Evolutionary conservation across 2,888 invertebrate species (phyloP).

Genomic region (Parasteatoda lunata): DNA sequence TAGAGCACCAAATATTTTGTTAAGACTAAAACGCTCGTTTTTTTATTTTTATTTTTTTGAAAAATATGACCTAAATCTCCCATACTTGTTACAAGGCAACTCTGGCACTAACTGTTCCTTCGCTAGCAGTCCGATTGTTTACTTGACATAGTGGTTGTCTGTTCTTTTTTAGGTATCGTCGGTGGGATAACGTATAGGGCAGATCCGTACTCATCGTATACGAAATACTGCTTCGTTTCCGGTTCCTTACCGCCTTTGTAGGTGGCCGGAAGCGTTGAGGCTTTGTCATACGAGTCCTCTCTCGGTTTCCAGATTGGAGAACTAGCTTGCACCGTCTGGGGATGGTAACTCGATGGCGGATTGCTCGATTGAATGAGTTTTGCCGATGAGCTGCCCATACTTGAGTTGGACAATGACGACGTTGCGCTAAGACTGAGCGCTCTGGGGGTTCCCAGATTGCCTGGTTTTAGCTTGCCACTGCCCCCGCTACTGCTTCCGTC

Average conservation of each 20-base stretch:
- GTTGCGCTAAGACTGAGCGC: slow-evolving; percentile 94
- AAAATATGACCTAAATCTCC: slow-evolving; percentile 67
- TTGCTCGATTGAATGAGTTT: slow-evolving; percentile 94
- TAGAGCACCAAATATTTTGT: slow-evolving; percentile 66
- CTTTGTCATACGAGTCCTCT: slow-evolving; percentile 79
- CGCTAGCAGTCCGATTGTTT: slow-evolving; percentile 68
- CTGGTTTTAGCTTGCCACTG: slow-evolving; percentile 74
- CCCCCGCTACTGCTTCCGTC: slow-evolving; percentile 46
- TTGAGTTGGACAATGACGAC: slow-evolving; percentile 93
- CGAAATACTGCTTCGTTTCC: slow-evolving; percentile 70
- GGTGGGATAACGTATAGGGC: slow-evolving; percentile 70
- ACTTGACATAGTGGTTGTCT: slow-evolving; percentile 59
- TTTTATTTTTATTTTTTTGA: slow-evolving; percentile 4
- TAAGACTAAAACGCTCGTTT: slow-evolving; percentile 61
- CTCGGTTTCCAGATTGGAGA: slow-evolving; percentile 99
- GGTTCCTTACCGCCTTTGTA: slow-evolving; percentile 54
- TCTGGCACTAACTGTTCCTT: slow-evolving; percentile 58
- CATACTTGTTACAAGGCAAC: slow-evolving; percentile 60
- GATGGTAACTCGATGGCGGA: slow-evolving; percentile 93
- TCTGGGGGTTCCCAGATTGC: slow-evolving; percentile 91
- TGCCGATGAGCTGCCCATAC: slow-evolving; percentile 90
- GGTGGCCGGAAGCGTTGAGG: slow-evolving; percentile 72
- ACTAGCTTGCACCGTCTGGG: slow-evolving; percentile 78
- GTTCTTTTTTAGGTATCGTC: slow-evolving; percentile 68
- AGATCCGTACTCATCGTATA: slow-evolving; percentile 70